phyloP scores from a whole-genome alignment of 2,113 vertebrate species.

The Pseudorhombus dupliciocellatus region DNA sequence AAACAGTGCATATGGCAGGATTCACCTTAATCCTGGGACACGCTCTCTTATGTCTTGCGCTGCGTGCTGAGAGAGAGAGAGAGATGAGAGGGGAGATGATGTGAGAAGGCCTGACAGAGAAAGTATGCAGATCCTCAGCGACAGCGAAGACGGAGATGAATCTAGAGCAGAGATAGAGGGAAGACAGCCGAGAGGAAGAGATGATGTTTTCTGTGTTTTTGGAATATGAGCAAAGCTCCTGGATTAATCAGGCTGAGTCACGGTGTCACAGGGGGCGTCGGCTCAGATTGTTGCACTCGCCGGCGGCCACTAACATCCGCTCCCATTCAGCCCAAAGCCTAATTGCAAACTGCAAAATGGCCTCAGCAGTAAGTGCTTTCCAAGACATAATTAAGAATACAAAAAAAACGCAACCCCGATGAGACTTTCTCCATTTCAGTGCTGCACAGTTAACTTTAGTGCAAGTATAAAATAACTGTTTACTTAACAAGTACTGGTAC shows the following conservation, averaged over 20 bases:
- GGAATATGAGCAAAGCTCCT: conserved; percentile 43
- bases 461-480: too few relatives aligned
- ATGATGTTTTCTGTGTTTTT: conserved; percentile 21
- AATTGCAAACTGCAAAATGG: conserved; percentile 39
- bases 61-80: conserved; percentile 15
- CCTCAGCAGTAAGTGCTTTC: conserved; percentile 23
- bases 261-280: conserved; percentile 44
- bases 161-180: conserved; percentile 7
- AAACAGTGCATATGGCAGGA: conserved; percentile 26
- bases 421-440: too few relatives aligned
- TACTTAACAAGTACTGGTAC: too few relatives aligned
- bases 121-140: conserved; percentile 18
- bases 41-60: conserved; percentile 29
- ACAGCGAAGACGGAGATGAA: conserved; percentile 12
- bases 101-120: neutral
- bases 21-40: conserved; percentile 49
- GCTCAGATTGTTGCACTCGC: conserved; percentile 31
- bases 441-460: too few relatives aligned
- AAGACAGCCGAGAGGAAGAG: neutral
- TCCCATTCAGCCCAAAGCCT: conserved; percentile 29
- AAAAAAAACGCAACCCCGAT: too few relatives aligned
- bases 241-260: conserved; percentile 57
- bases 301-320: conserved; percentile 32
- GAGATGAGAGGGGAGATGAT: conserved; percentile 8
- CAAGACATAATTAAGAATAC: neutral